Conservation (phyloP, 2,113 vertebrate genomes). For the Seriola quinqueradiata region DNA sequence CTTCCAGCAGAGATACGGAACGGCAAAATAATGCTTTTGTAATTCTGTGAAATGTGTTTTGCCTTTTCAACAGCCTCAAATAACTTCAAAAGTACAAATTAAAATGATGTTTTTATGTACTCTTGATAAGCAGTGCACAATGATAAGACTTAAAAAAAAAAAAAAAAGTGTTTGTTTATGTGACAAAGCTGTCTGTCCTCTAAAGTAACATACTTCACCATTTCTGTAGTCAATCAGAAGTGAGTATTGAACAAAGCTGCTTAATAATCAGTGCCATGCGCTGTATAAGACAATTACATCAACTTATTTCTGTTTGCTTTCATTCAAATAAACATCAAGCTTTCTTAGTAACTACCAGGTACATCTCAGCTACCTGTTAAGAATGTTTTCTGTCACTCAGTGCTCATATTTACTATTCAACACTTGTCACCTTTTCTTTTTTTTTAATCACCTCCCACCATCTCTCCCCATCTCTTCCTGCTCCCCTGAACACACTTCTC, state of each 20-base stretch:
- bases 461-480: background rate
- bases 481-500: background rate
- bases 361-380: background rate
- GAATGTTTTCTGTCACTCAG: conserved; percentile 6
- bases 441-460: background rate
- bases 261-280: background rate
- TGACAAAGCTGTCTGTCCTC: background rate
- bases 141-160: background rate
- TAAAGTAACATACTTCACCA: background rate
- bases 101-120: background rate
- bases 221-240: background rate
- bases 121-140: background rate
- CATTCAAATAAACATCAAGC: background rate
- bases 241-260: background rate
- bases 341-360: background rate
- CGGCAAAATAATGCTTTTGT: background rate
- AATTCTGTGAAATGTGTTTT: background rate
- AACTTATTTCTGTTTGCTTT: conserved; percentile 14
- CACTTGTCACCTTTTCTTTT: background rate
- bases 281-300: background rate
- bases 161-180: background rate
- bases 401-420: conserved; percentile 16
- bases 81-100: background rate
- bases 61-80: background rate
- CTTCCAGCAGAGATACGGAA: background rate